phyloP scores from a whole-genome alignment of 2,113 vertebrate genomes.

The Xerus inauris region DNA sequence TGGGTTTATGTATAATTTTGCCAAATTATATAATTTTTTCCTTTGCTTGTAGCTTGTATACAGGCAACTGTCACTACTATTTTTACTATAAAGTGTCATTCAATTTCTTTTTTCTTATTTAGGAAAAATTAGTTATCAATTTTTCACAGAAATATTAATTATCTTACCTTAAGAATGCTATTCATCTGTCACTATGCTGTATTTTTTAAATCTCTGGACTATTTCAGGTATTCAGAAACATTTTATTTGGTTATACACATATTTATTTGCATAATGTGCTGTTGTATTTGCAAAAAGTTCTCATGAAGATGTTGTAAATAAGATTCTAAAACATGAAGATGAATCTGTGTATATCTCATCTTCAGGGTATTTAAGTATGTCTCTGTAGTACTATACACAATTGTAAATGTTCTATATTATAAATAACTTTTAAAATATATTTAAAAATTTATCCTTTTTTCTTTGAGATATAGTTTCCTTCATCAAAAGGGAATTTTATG shows the following conservation, averaged over 20 bases:
- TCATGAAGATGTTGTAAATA: background rate
- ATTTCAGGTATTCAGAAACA: background rate
- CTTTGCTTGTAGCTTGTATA: background rate
- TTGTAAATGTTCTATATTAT: background rate
- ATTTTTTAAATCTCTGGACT: background rate
- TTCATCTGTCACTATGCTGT: background rate
- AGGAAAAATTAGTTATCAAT: background rate
- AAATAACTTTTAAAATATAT: background rate
- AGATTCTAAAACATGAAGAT: background rate
- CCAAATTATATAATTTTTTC: background rate
- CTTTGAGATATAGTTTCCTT: background rate
- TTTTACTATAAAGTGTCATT: no score
- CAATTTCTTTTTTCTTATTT: background rate
- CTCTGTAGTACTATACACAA: background rate
- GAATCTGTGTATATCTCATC: background rate
- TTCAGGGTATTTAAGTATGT: background rate
- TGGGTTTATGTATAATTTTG: background rate
- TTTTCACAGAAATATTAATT: background rate
- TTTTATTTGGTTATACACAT: background rate
- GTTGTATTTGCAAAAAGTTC: background rate
- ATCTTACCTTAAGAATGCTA: background rate
- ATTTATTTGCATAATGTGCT: background rate
- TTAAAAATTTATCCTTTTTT: background rate
- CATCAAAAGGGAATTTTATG: background rate
- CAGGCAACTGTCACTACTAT: background rate